Conservation (phyloP, 37 sponge, comb jelly and placozoan genomes). For the Geodia barretti region DNA sequence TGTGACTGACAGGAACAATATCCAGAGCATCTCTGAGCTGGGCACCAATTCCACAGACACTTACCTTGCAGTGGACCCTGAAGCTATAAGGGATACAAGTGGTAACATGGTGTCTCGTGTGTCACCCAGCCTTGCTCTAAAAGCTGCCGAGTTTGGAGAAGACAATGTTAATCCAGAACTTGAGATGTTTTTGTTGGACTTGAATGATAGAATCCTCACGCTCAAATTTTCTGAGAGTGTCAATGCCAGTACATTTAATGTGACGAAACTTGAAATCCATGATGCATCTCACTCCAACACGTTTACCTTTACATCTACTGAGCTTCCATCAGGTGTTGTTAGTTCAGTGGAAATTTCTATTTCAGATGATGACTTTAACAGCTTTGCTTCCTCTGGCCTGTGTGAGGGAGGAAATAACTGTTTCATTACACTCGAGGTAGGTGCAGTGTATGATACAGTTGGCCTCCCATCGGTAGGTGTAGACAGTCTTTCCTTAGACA, state of each 20-base stretch:
- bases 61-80: conserved; percentile 78
- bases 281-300: conserved; percentile 2
- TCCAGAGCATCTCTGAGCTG: conserved; percentile 59
- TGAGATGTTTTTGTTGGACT: conserved; percentile 59
- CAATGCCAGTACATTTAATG: conserved; percentile 67
- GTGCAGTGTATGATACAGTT: conserved; percentile 61
- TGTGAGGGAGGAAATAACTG: conserved; percentile 51
- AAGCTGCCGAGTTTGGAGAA: conserved; percentile 36
- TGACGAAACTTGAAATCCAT: conserved; percentile 39
- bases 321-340: conserved; percentile 23
- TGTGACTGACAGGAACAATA: conserved; percentile 39
- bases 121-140: conserved; percentile 60
- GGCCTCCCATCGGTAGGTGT: conserved; percentile 30
- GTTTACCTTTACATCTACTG: conserved; percentile 28
- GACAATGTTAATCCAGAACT: conserved; percentile 69
- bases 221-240: conserved; percentile 79
- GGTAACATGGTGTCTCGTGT: conserved; percentile 81
- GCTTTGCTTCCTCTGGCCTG: conserved; percentile 22
- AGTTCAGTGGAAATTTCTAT: conserved; percentile 44
- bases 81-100: conserved; percentile 80
- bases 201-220: conserved; percentile 53
- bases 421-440: conserved; percentile 38
- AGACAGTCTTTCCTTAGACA: background rate
- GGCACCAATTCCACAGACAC: conserved; percentile 59
- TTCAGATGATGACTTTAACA: conserved; percentile 48